These are phyloP conservation scores for Crossaster papposus DNA, from an alignment of 53 echinoderm and acorn worm species.

Conservation along the genomic window DNA sequence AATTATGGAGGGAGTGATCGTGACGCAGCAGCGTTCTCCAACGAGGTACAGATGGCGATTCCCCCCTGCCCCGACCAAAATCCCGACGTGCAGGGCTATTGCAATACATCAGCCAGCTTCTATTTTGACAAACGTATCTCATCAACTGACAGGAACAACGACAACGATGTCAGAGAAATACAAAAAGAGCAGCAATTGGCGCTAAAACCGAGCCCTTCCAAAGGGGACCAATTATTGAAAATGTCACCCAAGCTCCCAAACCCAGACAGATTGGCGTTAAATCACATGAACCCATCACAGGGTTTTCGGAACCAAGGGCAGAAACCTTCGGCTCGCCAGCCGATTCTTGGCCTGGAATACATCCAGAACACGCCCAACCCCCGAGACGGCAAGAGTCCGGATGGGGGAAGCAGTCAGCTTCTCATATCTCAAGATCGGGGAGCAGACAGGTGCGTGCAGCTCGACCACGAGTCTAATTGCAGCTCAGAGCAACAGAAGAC, in stretches of 20 bases:
- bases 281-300: background rate
- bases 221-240: background rate
- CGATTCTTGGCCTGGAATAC: constrained; percentile 88
- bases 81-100: background rate
- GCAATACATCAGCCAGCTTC: background rate
- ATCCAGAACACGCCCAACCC: constrained; percentile 63
- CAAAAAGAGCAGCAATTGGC: constrained; percentile 8
- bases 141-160: background rate
- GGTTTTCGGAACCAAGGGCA: constrained; percentile 9
- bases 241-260: background rate
- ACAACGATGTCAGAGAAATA: background rate
- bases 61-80: background rate
- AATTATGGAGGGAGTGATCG: background rate
- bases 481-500: background rate
- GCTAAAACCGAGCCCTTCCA: constrained; percentile 38
- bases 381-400: constrained; percentile 14
- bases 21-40: background rate
- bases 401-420: background rate
- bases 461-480: background rate
- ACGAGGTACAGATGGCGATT: constrained; percentile 6
- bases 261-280: background rate
- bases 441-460: background rate
- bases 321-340: constrained; percentile 75
- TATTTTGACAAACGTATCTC: background rate
- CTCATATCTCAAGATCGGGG: background rate